Conservation (phyloP, 2,113 vertebrate genomes). For the Stegastes partitus region DNA sequence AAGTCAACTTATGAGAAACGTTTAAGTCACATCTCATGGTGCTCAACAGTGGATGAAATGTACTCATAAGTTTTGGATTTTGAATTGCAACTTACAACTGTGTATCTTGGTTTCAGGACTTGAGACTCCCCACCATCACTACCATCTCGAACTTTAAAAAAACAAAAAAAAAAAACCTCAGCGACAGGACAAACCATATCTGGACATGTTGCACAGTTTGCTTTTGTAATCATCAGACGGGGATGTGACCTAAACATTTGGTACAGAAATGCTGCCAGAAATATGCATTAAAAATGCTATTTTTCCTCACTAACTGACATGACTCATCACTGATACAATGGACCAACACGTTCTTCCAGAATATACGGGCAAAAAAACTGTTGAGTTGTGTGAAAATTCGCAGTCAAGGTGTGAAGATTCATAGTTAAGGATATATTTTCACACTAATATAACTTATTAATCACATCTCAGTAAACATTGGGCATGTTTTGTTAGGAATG, state of each 20-base stretch:
- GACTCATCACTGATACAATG: conserved; percentile 37
- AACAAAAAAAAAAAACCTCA: neutral
- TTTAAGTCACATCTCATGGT: too few species aligned
- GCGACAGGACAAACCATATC: neutral
- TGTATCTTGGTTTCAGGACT: too few species aligned
- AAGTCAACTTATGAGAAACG: too few species aligned
- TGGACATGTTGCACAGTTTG: conserved; percentile 5
- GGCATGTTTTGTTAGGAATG: conserved; percentile 39
- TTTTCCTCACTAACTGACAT: neutral
- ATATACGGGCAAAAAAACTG: conserved; percentile 36
- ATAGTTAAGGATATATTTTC: conserved; percentile 62
- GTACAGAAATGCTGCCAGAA: conserved; percentile 5
- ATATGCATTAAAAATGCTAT: conserved; percentile 19
- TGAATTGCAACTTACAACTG: too few species aligned
- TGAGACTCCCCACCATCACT: too few species aligned
- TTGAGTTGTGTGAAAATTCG: conserved; percentile 66
- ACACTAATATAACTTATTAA: conserved; percentile 58
- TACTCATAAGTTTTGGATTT: too few species aligned
- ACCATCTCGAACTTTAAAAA: too few species aligned
- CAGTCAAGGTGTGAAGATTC: conserved; percentile 67
- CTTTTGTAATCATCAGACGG: neutral
- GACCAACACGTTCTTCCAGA: conserved; percentile 21
- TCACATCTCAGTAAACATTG: conserved; percentile 53
- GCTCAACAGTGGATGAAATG: too few species aligned
- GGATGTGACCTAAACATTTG: conserved; percentile 40